A percentile compares a stretch with the other conserved stretches of the same genome.
Conservation (phyloP, 2,888 invertebrate species). For the Cryptocephalus primarius region DNA sequence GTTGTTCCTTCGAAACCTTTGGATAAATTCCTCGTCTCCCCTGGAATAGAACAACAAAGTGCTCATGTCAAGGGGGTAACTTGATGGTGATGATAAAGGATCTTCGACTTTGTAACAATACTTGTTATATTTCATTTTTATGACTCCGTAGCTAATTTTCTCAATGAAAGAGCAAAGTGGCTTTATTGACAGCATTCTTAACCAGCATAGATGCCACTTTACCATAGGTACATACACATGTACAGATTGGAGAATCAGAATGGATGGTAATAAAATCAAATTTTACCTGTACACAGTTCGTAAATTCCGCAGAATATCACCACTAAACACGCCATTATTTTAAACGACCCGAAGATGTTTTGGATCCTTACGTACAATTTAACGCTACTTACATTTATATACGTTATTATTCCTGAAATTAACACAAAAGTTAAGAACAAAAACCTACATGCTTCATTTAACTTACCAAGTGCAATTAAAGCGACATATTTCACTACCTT, state of each 20-base stretch:
- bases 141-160: no score
- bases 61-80: no score
- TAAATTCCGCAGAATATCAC: slow-evolving; percentile 68
- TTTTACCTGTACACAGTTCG: slow-evolving; percentile 48
- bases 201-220: no score
- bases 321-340: slow-evolving; percentile 64
- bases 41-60: slow-evolving; percentile 29
- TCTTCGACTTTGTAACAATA: no score
- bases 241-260: no score
- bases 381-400: slow-evolving; percentile 67
- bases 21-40: slow-evolving; percentile 50
- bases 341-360: slow-evolving; percentile 69
- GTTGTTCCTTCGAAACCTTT: slow-evolving; percentile 62
- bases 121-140: no score
- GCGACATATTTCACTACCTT: slow-evolving; percentile 49
- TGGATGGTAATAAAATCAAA: no score
- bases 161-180: no score
- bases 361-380: slow-evolving; percentile 71
- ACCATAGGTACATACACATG: no score
- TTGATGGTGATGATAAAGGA: no score
- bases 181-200: no score
- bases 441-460: neutral
- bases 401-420: slow-evolving; percentile 59
- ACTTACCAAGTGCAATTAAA: slow-evolving; percentile 52
- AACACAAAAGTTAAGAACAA: slow-evolving; percentile 5